Evolutionary conservation across 2,113 vertebrate genomes (phyloP), one percentile per base, ranked within the genome.

Genomic region (Agapornis roseicollis): DNA sequence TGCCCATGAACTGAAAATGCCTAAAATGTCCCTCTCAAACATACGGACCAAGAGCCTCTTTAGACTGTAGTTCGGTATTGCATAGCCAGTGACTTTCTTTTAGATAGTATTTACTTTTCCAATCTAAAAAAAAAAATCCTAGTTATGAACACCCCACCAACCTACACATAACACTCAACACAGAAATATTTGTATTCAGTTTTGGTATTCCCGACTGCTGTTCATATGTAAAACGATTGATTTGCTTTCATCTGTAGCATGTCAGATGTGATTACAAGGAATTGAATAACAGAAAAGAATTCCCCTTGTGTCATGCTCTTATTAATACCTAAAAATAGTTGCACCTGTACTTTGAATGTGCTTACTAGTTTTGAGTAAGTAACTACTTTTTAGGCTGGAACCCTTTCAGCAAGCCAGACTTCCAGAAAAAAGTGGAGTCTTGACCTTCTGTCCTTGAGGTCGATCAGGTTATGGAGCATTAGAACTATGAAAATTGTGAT

Each of bases 231-330:
- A 90, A 90, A 80, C 28, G 5, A 80, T 24, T 25, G 39, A 50
- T 70, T 86, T 80, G 4, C n/a, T 83, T 82, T 72, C 56, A 64
- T 56, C 14, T 71, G 31, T 68, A 68, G 17, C 19, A 23, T 7
- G 28, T 52, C 55, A 78, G 47, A 60, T 66, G 27, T 37, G 27
- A 56, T 50, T 60, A 80, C 29, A 91, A 73, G 46, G 79, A 83
- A 85, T 3, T 56, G 66, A 37, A 17, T 14, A 85, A 50, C 13
- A 47, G 41, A 83, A 68, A 6, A 71, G 49, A 86, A 47, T 1
- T 2, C 9, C 16, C 25, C 0, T 0, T 58, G 22, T 13, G 9
- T 73, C 37, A 52, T 0, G 0, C 18, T 88, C 25, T 49, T 31
- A 7, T 73, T 83, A 74, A 50, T 12, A 77, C 10, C 13, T 17